Percentiles rank a stretch among this genome's conserved stretches.
Evolutionary conservation across 2,797 vertebrate genomes (phyloP).

Genomic region (Antrozous pallidus): DNA sequence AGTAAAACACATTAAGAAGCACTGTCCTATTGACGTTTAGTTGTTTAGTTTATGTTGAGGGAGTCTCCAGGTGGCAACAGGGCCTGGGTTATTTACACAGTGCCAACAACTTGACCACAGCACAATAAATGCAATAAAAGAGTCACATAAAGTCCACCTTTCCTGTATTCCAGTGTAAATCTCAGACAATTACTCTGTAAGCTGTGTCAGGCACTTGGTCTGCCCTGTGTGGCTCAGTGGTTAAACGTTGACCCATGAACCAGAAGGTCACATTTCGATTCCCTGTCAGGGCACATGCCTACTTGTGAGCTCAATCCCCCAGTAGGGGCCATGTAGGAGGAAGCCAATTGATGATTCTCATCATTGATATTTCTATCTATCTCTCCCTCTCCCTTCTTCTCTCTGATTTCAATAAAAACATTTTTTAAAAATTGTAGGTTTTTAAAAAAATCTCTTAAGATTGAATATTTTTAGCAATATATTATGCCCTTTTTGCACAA

Average conservation of each 20-base stretch:
- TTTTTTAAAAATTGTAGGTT: background rate
- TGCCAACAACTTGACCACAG: background rate
- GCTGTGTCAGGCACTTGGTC: background rate
- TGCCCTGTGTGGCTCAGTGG: no score
- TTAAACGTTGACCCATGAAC: no score
- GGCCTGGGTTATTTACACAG: background rate
- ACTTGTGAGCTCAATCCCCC: no score
- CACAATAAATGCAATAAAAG: constrained; percentile 1
- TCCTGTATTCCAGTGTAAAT: background rate
- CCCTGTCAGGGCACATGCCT: no score
- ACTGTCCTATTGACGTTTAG: constrained; percentile 19
- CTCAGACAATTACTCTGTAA: background rate
- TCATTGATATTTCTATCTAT: no score
- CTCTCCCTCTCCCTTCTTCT: no score
- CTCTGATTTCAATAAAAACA: no score
- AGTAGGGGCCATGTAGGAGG: no score
- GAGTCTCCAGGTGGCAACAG: background rate
- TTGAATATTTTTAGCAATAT: constrained; percentile 41
- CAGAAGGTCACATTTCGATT: no score
- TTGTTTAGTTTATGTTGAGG: constrained; percentile 7
- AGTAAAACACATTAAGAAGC: background rate
- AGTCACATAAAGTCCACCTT: constrained; percentile 5
- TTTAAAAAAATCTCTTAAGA: background rate
- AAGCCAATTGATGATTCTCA: no score
- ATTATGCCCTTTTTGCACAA: constrained; percentile 34